Base-by-base conservation (phyloP, 2,113 vertebrate species). In the Podarcis cretensis region DNA sequence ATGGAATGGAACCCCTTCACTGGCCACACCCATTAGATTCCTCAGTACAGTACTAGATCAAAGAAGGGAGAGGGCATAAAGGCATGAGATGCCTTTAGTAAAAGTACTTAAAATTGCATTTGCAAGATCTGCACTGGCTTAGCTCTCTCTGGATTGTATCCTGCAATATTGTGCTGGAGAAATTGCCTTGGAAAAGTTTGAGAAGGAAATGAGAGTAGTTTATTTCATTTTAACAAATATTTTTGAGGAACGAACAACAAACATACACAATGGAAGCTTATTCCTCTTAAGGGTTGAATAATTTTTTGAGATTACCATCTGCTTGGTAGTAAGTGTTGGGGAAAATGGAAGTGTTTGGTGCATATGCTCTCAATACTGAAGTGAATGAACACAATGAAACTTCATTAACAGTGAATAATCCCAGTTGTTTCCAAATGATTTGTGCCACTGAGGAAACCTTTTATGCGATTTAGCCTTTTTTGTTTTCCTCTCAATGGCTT, bases 331-430 rank as follows among this genome's bases (percentile, higher is more conserved):
- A 92, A 85, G 1, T 1, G 1, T 69, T 37, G 4, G 48, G 90
- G 25, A 8, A 93, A 94, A 89, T 71, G 1, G 1, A 75, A 76
- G 71, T 37, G 1, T 37, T 3, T 84, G 81, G 23, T 69, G 37
- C 9, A 83, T 4, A 23, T 30, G 30, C 57, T 93, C 73, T 80
- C 59, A 8, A 63, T 83, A 77, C 3, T 71, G 21, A 85, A 91
- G 23, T 75, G 85, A 92, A 84, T 65, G 76, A 76, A 89, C 87
- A 21, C 71, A 16, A 76, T 40, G 57, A 66, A 86, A 8, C 27
- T 86, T 84, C 48, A 40, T 91, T 92, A 91, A 82, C 57, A 68
- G 10, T 71, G 85, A 90, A 74, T 84, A 92, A 57, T 91, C 85
- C 63, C 71, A 80, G 81, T 35, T 79, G 13, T 35, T 68, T 91